Evolutionary conservation across 2,113 vertebrate species (phyloP).

Genomic region (Hyperopisus bebe): DNA sequence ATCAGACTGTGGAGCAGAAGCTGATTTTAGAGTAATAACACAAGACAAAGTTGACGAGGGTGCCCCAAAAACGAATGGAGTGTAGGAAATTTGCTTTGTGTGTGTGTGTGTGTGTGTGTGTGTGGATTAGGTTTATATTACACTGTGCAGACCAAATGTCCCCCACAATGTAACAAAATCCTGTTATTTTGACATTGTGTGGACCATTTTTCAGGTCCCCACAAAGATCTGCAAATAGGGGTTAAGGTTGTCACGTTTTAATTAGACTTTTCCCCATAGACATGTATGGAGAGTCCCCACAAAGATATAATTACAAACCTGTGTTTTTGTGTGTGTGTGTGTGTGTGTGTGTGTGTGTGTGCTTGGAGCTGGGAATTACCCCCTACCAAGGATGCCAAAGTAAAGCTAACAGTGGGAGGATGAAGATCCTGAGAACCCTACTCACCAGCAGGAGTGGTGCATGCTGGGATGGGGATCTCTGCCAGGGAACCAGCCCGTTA

Average conservation of each 20-base stretch:
- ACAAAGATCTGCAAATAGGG: background rate
- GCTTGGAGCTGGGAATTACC: background rate
- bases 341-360: background rate
- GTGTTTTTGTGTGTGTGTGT: background rate
- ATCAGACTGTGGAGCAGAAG: background rate
- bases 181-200: background rate
- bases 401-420: background rate
- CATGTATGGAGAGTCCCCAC: too few species aligned
- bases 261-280: too few species aligned
- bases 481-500: slow-evolving; percentile 67
- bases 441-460: too few species aligned
- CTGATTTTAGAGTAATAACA: background rate
- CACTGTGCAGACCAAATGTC: background rate
- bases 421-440: background rate
- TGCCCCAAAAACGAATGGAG: background rate
- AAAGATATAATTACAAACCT: too few species aligned
- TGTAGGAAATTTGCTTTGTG: background rate
- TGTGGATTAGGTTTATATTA: background rate
- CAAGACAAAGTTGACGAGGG: background rate
- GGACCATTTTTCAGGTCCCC: background rate
- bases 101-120: background rate
- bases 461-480: slow-evolving; percentile 53
- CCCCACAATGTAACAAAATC: background rate
- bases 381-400: background rate
- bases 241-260: too few species aligned